These are phyloP conservation scores for Equus przewalskii DNA, from an alignment of 2,113 vertebrate species.

Conservation along the genomic window DNA sequence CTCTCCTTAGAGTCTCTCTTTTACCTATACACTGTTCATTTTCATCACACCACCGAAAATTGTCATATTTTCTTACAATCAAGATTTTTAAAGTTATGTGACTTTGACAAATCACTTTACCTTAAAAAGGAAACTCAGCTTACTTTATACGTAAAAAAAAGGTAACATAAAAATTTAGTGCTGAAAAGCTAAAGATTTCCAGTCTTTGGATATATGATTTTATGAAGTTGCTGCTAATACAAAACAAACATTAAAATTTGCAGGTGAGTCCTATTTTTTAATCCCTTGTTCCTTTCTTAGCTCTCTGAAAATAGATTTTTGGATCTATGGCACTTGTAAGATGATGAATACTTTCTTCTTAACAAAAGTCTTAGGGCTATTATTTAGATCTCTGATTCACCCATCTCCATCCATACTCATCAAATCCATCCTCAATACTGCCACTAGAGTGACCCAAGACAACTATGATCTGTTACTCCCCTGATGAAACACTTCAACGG, in stretches of 20 bases:
- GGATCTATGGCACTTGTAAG: not conserved
- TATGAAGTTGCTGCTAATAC: not conserved
- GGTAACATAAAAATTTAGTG: not conserved
- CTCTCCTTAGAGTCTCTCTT: not conserved
- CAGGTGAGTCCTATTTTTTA: not conserved
- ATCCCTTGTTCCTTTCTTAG: not conserved
- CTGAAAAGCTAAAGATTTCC: not conserved
- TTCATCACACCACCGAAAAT: not conserved
- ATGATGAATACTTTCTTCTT: not conserved
- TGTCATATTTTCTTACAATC: not conserved
- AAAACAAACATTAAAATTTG: constrained; percentile 46
- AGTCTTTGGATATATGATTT: constrained; percentile 7
- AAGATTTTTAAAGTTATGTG: not conserved
- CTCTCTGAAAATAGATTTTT: not conserved
- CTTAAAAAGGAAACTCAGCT: not conserved
- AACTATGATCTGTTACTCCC: not conserved
- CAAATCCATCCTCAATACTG: not conserved
- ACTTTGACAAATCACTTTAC: constrained; percentile 15
- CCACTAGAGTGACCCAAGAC: not conserved
- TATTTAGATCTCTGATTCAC: not conserved
- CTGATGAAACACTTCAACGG: not conserved
- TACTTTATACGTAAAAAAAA: not conserved
- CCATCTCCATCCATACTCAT: not conserved
- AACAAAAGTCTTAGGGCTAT: not conserved
- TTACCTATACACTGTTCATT: not conserved